Evolutionary conservation across 92 coral and sea anemone genomes (phyloP).

Genomic region (Muricea muricata): DNA sequence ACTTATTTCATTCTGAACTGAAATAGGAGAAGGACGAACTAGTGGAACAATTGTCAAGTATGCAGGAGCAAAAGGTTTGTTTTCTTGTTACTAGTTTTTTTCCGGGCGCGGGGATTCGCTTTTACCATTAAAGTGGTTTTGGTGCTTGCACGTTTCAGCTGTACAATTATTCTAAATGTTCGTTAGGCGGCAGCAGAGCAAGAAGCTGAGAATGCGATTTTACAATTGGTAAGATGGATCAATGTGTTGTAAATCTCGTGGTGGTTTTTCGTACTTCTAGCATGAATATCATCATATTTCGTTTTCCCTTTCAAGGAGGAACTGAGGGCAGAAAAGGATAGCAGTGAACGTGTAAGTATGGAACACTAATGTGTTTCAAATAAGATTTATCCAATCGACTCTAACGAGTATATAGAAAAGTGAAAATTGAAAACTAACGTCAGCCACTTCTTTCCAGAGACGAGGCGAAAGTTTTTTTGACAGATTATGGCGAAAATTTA

Average conservation of each 20-base stretch:
- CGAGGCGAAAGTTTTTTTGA: too few species aligned
- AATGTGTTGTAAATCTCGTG: not conserved
- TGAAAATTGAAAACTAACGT: too few species aligned
- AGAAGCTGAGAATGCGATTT: constrained; percentile 83
- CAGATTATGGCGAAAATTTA: too few species aligned
- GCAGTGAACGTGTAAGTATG: constrained; percentile 4
- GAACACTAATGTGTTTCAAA: not conserved
- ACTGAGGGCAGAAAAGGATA: constrained; percentile 11
- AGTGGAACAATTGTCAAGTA: constrained; percentile 60
- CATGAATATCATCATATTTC: too few species aligned
- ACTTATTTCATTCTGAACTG: not conserved
- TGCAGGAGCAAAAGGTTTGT: constrained; percentile 66
- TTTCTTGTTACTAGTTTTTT: not conserved
- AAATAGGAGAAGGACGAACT: constrained; percentile 73
- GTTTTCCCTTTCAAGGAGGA: constrained; percentile 68
- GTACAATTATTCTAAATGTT: not conserved
- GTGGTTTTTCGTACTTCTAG: too few species aligned
- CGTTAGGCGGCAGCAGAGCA: constrained; percentile 72
- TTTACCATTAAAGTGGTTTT: too few species aligned
- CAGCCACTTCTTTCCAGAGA: too few species aligned
- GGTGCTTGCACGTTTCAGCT: too few species aligned
- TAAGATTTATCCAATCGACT: not conserved
- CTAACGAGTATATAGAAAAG: too few species aligned
- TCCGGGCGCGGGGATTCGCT: too few species aligned
- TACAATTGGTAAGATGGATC: constrained; percentile 74